phyloP scores from a whole-genome alignment of 2,113 vertebrate species.

The Zosterops borbonicus region DNA sequence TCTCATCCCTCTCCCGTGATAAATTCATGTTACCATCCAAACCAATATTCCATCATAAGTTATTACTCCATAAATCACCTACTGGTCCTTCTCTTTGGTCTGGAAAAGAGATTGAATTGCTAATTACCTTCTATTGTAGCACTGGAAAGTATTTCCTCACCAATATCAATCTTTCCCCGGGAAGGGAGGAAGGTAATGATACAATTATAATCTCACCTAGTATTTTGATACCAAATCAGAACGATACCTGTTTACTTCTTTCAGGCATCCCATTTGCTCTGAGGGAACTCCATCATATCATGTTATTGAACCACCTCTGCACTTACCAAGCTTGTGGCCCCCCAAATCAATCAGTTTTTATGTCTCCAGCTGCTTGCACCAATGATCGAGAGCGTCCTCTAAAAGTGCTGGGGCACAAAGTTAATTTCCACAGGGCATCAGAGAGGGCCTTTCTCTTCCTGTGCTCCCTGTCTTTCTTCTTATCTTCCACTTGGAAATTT shows the following conservation, averaged over 20 bases:
- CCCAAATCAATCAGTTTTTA: neutral
- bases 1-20: neutral
- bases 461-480: neutral
- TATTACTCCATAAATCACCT: conserved; percentile 18
- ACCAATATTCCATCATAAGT: neutral
- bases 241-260: neutral
- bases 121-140: neutral
- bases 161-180: neutral
- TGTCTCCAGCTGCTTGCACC: neutral
- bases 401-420: neutral
- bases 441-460: neutral
- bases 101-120: conserved; percentile 20
- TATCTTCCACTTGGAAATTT: neutral
- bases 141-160: neutral
- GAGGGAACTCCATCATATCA: neutral
- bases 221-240: neutral
- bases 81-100: neutral
- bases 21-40: neutral
- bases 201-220: neutral
- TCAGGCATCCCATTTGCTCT: neutral
- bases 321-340: neutral
- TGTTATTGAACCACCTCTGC: neutral
- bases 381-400: neutral
- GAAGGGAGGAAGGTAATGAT: neutral
- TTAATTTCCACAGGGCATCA: neutral